Conservation (phyloP, 2,888 invertebrate genomes). For the Hyalella azteca region DNA sequence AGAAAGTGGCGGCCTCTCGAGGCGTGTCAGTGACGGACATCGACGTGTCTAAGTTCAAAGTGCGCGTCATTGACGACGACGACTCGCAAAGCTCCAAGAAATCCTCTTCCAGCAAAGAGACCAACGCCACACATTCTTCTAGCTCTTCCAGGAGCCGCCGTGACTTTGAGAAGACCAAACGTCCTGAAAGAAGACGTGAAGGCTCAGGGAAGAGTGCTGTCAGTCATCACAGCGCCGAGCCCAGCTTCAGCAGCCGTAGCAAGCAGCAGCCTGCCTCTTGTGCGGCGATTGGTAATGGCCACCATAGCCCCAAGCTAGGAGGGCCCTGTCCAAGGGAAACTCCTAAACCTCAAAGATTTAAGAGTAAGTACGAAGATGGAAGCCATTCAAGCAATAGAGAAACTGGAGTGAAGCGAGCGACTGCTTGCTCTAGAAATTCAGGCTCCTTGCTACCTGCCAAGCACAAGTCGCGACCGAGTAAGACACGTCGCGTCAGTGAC, state of each 20-base stretch:
- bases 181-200: background rate
- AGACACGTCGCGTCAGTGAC: background rate
- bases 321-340: too few species aligned
- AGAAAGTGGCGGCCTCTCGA: slow-evolving; percentile 51
- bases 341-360: too few species aligned
- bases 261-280: too few species aligned
- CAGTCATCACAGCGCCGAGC: background rate
- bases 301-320: too few species aligned
- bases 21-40: slow-evolving; percentile 42
- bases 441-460: background rate
- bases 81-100: background rate
- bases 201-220: background rate
- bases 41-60: slow-evolving; percentile 34
- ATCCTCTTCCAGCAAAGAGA: background rate
- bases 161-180: too few species aligned
- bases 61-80: slow-evolving; percentile 11
- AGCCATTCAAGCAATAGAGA: background rate
- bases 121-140: too few species aligned
- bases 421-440: background rate
- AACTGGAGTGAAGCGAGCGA: background rate
- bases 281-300: too few species aligned
- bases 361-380: too few species aligned
- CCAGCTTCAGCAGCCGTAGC: slow-evolving; percentile 13
- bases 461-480: background rate
- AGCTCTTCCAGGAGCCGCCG: too few species aligned